These are phyloP conservation scores for Pteropus rufus DNA, from an alignment of 2,797 vertebrate species.

Conservation along the genomic window DNA sequence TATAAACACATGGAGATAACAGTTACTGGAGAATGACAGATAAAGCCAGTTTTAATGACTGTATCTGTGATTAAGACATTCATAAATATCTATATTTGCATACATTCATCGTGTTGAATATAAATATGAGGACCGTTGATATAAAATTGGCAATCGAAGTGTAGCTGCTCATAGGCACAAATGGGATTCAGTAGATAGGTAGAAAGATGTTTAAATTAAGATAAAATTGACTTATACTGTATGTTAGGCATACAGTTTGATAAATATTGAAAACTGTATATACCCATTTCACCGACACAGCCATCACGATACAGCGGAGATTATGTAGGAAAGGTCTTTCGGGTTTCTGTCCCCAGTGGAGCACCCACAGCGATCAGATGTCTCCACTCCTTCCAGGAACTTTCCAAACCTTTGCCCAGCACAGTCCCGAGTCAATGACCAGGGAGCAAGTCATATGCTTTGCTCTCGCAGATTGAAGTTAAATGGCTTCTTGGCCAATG, in stretches of 20 bases:
- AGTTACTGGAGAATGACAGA: conserved; percentile 4
- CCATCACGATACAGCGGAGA: neutral
- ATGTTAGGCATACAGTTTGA: neutral
- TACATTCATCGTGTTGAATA: conserved; percentile 19
- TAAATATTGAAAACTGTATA: neutral
- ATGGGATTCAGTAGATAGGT: neutral
- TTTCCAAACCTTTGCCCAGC: neutral
- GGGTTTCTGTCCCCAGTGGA: neutral
- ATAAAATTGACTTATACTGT: neutral
- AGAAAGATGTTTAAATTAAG: conserved; percentile 5
- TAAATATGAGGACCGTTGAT: conserved; percentile 10
- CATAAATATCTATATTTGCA: neutral
- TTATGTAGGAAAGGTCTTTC: neutral
- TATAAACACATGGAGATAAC: neutral
- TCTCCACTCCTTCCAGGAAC: neutral
- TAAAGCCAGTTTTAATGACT: conserved; percentile 40
- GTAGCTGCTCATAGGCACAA: neutral
- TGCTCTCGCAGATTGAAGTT: neutral
- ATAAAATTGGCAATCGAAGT: neutral
- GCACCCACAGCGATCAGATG: neutral
- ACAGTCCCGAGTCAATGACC: neutral
- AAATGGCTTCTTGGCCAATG: neutral
- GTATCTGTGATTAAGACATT: neutral
- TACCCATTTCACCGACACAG: neutral
- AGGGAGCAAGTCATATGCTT: neutral